phyloP scores from a whole-genome alignment of 2,113 vertebrate species.

The Microtus richardsoni region DNA sequence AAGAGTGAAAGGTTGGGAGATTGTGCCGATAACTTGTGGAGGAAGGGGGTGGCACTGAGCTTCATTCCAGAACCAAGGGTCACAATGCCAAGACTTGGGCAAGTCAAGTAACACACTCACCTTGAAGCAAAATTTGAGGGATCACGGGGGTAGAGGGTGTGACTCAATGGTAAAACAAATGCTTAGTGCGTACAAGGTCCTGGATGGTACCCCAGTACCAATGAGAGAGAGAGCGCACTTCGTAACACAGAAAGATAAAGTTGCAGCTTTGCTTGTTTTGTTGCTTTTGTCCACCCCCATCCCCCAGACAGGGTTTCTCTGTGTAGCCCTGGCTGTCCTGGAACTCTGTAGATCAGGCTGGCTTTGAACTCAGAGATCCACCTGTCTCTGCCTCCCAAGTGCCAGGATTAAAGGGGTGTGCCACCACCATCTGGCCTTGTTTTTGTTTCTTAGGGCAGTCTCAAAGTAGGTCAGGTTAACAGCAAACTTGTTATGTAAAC shows the following conservation, averaged over 20 bases:
- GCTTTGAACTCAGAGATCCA: background rate
- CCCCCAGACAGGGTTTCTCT: background rate
- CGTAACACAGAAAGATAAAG: slow-evolving; percentile 12
- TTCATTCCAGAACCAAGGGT: background rate
- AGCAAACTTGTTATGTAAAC: background rate
- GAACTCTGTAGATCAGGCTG: background rate
- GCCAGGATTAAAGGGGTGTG: background rate
- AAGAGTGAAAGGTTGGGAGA: background rate
- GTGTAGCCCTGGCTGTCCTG: background rate
- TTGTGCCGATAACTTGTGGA: background rate
- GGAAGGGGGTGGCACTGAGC: background rate
- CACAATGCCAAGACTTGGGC: background rate
- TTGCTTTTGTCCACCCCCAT: background rate
- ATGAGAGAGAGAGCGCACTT: background rate
- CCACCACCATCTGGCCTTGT: background rate
- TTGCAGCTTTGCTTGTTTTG: background rate
- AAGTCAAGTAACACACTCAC: background rate
- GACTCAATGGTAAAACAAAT: background rate
- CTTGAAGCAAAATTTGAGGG: background rate
- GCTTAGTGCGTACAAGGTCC: background rate
- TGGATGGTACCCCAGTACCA: background rate
- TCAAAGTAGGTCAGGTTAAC: background rate
- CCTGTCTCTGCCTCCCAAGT: background rate
- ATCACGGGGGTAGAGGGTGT: background rate
- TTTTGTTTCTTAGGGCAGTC: background rate